Evolutionary conservation across 2,888 invertebrate genomes (phyloP).

Genomic region (Papilio elwesi): DNA sequence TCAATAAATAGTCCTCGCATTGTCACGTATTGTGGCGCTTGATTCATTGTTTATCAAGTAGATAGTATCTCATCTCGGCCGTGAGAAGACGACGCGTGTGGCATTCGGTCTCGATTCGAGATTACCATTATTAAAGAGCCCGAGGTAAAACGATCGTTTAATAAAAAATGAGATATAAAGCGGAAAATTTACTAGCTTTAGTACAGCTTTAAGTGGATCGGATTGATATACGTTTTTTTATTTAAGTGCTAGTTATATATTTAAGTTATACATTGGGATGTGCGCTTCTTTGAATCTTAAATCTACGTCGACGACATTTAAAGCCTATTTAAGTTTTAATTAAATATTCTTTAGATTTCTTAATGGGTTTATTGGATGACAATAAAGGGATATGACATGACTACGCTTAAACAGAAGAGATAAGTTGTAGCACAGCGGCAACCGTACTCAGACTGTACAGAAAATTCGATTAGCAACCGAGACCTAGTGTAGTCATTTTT

Average conservation of each 20-base stretch:
- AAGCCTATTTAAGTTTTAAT: background rate
- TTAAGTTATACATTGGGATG: constrained; percentile 5
- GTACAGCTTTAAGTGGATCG: background rate
- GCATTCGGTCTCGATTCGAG: constrained; percentile 38
- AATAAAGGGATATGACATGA: background rate
- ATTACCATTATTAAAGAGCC: constrained; percentile 30
- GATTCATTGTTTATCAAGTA: constrained; percentile 51
- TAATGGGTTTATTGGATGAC: background rate
- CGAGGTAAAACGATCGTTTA: constrained; percentile 16
- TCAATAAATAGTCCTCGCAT: constrained; percentile 71
- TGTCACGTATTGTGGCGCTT: constrained; percentile 60
- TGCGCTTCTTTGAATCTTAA: background rate
- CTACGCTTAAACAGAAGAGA: too few species aligned
- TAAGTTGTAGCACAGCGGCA: too few species aligned
- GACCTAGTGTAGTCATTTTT: too few species aligned
- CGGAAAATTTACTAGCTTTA: constrained; percentile 22
- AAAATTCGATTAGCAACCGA: too few species aligned
- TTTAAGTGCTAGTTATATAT: constrained; percentile 21
- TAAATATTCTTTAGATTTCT: background rate
- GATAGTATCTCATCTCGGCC: constrained; percentile 45
- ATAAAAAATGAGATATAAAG: constrained; percentile 29
- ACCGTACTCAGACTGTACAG: too few species aligned
- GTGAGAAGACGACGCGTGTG: constrained; percentile 51
- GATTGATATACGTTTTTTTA: constrained; percentile 22
- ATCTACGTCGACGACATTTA: constrained; percentile 9